A percentile compares a stretch with the other conserved stretches of the same genome.
Conservation (phyloP, 2,113 vertebrate species). For the Poicephalus gulielmi region DNA sequence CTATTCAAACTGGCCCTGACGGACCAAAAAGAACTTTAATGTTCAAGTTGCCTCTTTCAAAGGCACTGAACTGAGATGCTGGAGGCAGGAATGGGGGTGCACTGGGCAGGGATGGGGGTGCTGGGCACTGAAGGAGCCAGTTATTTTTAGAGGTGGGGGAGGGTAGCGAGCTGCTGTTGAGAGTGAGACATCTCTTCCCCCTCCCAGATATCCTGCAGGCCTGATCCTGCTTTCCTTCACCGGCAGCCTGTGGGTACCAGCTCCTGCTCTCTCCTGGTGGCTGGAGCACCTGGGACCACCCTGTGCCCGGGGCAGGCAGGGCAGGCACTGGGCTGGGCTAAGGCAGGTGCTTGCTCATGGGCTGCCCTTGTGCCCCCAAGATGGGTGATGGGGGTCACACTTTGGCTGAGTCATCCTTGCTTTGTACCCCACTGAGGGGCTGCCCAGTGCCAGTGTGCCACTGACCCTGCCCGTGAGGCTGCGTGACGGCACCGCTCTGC, state of each 20-base stretch:
- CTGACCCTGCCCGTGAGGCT: fast-evolving
- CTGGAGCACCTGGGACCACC: not conserved
- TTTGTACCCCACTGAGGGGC: not conserved
- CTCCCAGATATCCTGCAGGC: not conserved
- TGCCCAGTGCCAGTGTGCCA: fast-evolving
- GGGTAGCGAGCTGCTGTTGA: not conserved
- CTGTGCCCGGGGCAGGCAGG: not conserved
- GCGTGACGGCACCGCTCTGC: fast-evolving
- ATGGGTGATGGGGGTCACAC: not conserved
- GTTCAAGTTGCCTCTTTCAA: no score
- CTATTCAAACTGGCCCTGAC: no score
- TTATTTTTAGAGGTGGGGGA: conserved; percentile 53
- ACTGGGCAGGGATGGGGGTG: not conserved
- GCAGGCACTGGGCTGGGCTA: not conserved
- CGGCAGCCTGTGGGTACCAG: not conserved
- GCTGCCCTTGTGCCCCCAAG: not conserved
- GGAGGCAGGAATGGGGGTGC: no score
- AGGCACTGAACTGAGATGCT: no score
- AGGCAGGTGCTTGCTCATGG: not conserved
- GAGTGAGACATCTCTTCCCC: not conserved
- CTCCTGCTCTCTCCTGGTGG: fast-evolving
- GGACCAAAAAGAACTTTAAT: no score
- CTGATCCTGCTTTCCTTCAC: not conserved
- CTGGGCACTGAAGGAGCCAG: not conserved
- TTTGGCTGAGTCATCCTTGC: conserved; percentile 40